Evolutionary conservation across 2,797 vertebrate species (phyloP), one percentile per base, ranked within the genome.

Genomic region (Silurus lanzhouensis): DNA sequence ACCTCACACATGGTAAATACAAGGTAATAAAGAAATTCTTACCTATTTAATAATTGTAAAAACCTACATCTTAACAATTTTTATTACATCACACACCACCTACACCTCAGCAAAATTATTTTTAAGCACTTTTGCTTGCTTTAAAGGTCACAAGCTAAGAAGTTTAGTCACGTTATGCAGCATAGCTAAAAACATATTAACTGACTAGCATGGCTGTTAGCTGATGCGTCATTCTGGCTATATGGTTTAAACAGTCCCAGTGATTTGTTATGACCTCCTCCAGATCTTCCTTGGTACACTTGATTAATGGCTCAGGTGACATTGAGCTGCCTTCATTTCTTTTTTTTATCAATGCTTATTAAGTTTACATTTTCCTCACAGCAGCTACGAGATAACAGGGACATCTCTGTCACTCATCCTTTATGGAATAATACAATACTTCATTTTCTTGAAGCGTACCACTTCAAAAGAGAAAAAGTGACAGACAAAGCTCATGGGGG

Each of bases 341-440:
- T 72, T 72, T 71, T 46, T 48, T 48, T 57, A 52, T 74, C 22
- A 10, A 25, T 52, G 48, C 71, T 55, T 55, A 25, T 22, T 9
- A 72, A 72, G 22, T 72, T 19, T 20, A 22, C 44, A 14, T 72
- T 48, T 19, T 71, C 19, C 17, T 71, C 8, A 46, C 17, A 22
- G 19, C 66, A 17, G 67, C 31, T 19, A 27, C 7, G 12, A 27
- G 14, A 9, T 71, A 48, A 8, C 70, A 71, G 48, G 46, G 71
- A 75, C 46, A 55, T 75, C n/a, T 55, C 71, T 25, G 71, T 55
- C 48, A 55, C 71, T 75, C 48, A 25, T 55, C 48, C 48, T 25
- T 55, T 75, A 22, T 55, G 13, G 22, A 55, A 55, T 75, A 52
- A 75, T 55, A 75, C 48, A 25, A 75, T 72, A 72, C 44, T 75